Base-by-base conservation (phyloP, 2,888 invertebrate genomes). In the Leptarthrus brevirostris region DNA sequence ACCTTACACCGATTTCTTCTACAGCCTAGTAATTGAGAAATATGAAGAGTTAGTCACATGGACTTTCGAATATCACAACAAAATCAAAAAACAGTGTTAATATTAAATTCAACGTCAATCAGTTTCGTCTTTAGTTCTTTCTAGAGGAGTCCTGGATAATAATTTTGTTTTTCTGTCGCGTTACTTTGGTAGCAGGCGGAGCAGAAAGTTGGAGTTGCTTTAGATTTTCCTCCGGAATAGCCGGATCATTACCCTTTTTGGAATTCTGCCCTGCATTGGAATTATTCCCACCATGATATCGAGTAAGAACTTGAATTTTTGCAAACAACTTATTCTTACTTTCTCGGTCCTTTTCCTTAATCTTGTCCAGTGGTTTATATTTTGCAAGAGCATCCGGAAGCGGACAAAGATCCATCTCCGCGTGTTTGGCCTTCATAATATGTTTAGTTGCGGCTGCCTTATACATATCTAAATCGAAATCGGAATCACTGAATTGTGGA, bases 81-180 rank as follows among this genome's bases (percentile, higher is more conserved):
- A 64, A 10, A 3, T 53, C 8, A 24, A 24, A 66, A 66, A 14
- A 47, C 10, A 14, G 6, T 47, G 14, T 16, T n/a, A n/a, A 47
- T 47, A 47, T 47, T 52, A 18, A 18, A 52, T 20, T 52, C 69
- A n/a, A 10, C n/a, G 8, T 5, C 8, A 30, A 30, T 30, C 8
- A 30, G 30, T 18, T 52, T 52, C 30, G 18, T 24, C 6, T 53
- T 78, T 79, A 84, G 75, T 83, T 84, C 58, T 82, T 83, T 44
- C 84, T 80, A 34, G 83, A 81, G 10, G 84, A 82, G 77, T 85
- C 83, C 75, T 90, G 88, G 79, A 94, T 93, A 75, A 94, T 92
- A 12, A 94, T 88, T 82, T 94, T 94, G 83, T 94, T 94, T 82
- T 91, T 92, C 82, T 93, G 91, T 76, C 93, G 88, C 0, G 93